These are phyloP conservation scores for Paratrypauchen microcephalus DNA, from an alignment of 2,797 vertebrate species.

Conservation along the genomic window DNA sequence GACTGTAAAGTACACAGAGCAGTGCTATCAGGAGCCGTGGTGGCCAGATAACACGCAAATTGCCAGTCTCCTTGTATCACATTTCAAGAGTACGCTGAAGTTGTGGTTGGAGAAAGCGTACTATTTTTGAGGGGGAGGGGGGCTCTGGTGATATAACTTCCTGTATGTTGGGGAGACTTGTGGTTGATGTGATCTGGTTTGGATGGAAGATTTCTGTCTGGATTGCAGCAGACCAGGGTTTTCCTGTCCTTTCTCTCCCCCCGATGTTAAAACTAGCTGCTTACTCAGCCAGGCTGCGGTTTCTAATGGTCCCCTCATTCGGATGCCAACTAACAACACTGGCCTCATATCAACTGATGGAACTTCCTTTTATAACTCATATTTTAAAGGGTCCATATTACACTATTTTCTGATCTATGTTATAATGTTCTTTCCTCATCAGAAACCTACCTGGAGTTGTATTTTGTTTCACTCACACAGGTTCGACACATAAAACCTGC, in stretches of 20 bases:
- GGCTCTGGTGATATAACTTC: constrained; percentile 65
- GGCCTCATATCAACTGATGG: constrained; percentile 36
- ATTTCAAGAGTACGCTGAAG: constrained; percentile 44
- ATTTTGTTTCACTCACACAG: no score
- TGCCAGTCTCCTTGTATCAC: constrained; percentile 24
- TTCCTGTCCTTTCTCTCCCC: constrained; percentile 54
- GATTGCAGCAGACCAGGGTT: constrained; percentile 55
- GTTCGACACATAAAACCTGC: no score
- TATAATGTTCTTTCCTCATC: no score
- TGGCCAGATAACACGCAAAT: constrained; percentile 34
- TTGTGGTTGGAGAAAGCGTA: constrained; percentile 45
- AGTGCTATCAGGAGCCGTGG: constrained; percentile 10
- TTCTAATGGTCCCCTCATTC: constrained; percentile 26
- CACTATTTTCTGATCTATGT: no score
- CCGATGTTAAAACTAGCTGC: constrained; percentile 40
- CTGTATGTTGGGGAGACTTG: constrained; percentile 67
- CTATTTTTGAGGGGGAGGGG: constrained; percentile 32
- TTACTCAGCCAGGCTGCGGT: constrained; percentile 50
- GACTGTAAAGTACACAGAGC: constrained; percentile 1
- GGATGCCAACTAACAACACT: constrained; percentile 38
- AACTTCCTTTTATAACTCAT: constrained; percentile 28
- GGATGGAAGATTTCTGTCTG: constrained; percentile 69
- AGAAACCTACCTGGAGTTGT: no score
- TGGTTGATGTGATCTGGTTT: constrained; percentile 75
- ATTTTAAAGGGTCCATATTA: not conserved